A percentile compares a stretch with the other conserved stretches of the same genome.
Evolutionary conservation across 1,140 invertebrate species (phyloP).

Genomic region (Hylaeus volcanicus): DNA sequence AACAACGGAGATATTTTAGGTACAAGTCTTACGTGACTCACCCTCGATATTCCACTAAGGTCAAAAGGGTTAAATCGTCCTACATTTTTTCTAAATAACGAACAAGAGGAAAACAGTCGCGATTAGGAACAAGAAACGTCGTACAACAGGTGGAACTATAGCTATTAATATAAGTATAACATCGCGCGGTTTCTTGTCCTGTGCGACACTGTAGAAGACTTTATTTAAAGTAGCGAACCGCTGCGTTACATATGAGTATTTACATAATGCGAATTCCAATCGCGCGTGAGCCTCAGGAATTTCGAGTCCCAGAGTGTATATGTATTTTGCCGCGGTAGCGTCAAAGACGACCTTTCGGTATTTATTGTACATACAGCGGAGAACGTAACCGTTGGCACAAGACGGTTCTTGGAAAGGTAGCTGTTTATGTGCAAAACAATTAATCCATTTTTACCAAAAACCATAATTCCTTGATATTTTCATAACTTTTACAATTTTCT

Average conservation of each 20-base stretch:
- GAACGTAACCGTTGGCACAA: too few relatives aligned
- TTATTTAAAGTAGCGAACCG: constrained; percentile 51
- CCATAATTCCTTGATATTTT: too few relatives aligned
- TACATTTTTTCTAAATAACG: too few relatives aligned
- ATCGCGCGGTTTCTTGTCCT: not conserved
- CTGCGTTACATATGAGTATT: constrained; percentile 30
- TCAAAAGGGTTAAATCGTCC: too few relatives aligned
- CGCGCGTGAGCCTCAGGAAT: constrained; percentile 21
- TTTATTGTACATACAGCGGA: constrained; percentile 1
- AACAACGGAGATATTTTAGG: too few relatives aligned
- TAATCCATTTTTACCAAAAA: too few relatives aligned
- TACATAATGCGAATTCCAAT: constrained; percentile 50
- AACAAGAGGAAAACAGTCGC: too few relatives aligned
- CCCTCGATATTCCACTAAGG: too few relatives aligned
- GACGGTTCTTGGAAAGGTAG: too few relatives aligned
- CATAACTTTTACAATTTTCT: too few relatives aligned
- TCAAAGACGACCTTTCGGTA: constrained; percentile 36
- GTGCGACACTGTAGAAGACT: constrained; percentile 43
- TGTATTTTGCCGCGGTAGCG: constrained; percentile 15
- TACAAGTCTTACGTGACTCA: too few relatives aligned
- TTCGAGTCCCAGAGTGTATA: not conserved
- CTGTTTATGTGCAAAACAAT: too few relatives aligned
- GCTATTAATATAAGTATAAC: constrained; percentile 44
- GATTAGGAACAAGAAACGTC: not conserved
- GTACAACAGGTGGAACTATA: constrained; percentile 43